Evolutionary conservation across 1,140 invertebrate genomes (phyloP).

Genomic region (Tetramorium simillimum): DNA sequence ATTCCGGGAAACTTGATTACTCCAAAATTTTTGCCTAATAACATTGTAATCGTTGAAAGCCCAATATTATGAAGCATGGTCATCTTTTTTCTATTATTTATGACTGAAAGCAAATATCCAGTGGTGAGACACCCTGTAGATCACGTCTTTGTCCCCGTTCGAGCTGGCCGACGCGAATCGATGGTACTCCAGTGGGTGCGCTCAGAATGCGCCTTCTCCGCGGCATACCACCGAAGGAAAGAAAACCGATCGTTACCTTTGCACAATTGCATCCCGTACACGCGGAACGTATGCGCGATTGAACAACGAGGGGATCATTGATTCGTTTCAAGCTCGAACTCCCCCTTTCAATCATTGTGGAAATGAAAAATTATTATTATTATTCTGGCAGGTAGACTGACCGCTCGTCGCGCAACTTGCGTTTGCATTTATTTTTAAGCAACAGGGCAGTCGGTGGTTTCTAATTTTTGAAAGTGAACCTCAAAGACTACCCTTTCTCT

Average conservation of each 20-base stretch:
- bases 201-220: constrained; percentile 80
- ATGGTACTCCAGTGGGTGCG: constrained; percentile 75
- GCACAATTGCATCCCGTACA: constrained; percentile 79
- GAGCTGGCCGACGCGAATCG: constrained; percentile 48
- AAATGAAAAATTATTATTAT: constrained; percentile 36
- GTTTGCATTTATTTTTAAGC: background rate
- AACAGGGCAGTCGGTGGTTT: background rate
- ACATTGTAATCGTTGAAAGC: no score
- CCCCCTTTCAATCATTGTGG: constrained; percentile 51
- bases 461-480: background rate
- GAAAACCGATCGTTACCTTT: constrained; percentile 81
- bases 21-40: background rate
- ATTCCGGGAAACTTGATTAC: background rate
- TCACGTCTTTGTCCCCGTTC: constrained; percentile 55
- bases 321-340: constrained; percentile 70
- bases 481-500: background rate
- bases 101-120: background rate
- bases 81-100: background rate
- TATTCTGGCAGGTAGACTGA: background rate
- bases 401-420: background rate
- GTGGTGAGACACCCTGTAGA: constrained; percentile 55
- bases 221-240: constrained; percentile 77
- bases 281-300: constrained; percentile 73
- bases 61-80: background rate
- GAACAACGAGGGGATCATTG: constrained; percentile 76